Evolutionary conservation across 2,113 vertebrate species (phyloP).

Genomic region (Calypte anna): DNA sequence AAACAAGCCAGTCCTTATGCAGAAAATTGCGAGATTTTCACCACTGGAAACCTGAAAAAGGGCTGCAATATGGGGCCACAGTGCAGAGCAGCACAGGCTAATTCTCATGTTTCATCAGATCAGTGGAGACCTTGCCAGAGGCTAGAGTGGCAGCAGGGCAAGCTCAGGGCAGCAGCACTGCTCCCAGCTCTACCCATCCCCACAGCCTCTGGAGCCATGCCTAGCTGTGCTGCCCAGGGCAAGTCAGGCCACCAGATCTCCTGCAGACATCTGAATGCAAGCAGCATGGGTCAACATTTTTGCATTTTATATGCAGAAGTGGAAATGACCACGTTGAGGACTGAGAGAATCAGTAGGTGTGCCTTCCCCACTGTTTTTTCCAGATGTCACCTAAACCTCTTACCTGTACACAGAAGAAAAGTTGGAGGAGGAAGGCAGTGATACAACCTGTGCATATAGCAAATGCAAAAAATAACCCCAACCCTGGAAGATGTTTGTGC

Average conservation of each 20-base stretch:
- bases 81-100: fast-evolving
- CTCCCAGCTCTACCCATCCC: neutral
- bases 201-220: fast-evolving
- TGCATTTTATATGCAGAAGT: neutral
- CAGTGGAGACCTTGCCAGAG: fast-evolving
- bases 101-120: neutral
- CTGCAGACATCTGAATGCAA: neutral
- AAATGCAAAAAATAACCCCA: neutral
- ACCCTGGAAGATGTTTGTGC: fast-evolving
- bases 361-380: neutral
- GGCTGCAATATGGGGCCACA: neutral
- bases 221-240: fast-evolving
- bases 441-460: fast-evolving
- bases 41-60: neutral
- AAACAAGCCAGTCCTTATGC: neutral
- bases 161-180: neutral
- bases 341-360: neutral
- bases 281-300: neutral
- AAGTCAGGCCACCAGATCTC: neutral
- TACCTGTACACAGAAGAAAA: neutral
- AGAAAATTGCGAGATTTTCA: neutral
- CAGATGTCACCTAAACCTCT: neutral
- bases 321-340: neutral
- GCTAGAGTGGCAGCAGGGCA: neutral
- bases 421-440: neutral